Percentiles rank a stretch among this genome's conserved stretches.
These are phyloP conservation scores for Drosophila leonis DNA, from an alignment of 2,888 invertebrate species.

Conservation along the genomic window DNA sequence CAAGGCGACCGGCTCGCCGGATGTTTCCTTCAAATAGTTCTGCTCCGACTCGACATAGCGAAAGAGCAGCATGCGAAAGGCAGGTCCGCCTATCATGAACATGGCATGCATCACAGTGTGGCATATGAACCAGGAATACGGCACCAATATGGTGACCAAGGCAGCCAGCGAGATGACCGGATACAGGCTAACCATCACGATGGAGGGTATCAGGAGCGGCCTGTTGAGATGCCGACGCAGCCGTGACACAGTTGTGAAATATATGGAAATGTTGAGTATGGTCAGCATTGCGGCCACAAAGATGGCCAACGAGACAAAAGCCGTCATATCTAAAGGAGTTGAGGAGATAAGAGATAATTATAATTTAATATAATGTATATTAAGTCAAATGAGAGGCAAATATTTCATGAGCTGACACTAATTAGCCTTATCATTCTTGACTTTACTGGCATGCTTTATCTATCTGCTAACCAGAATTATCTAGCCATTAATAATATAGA, in stretches of 20 bases:
- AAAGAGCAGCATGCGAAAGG: conserved; percentile 83
- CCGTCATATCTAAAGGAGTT: conserved; percentile 78
- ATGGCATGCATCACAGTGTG: conserved; percentile 84
- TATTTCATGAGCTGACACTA: background rate
- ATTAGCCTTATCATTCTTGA: background rate
- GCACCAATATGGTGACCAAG: conserved; percentile 80
- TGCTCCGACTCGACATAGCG: conserved; percentile 83
- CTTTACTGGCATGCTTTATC: background rate
- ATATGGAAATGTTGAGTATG: conserved; percentile 82
- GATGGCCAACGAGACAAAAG: conserved; percentile 81
- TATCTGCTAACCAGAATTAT: background rate
- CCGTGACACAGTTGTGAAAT: conserved; percentile 73
- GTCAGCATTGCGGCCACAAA: conserved; percentile 77
- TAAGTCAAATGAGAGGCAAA: background rate
- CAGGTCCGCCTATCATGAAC: conserved; percentile 82
- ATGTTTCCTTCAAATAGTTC: conserved; percentile 85
- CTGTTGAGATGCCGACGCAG: conserved; percentile 66
- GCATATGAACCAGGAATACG: conserved; percentile 82
- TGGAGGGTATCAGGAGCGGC: conserved; percentile 66
- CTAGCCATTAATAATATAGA: background rate
- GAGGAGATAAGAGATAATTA: background rate
- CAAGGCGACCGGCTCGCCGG: conserved; percentile 82
- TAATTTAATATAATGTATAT: background rate
- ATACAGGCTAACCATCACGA: conserved; percentile 80
- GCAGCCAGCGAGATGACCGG: conserved; percentile 83